Percentiles rank a stretch among this genome's conserved stretches.
phyloP scores from a whole-genome alignment of 2,888 invertebrate genomes.

The Ditula angustiorana region DNA sequence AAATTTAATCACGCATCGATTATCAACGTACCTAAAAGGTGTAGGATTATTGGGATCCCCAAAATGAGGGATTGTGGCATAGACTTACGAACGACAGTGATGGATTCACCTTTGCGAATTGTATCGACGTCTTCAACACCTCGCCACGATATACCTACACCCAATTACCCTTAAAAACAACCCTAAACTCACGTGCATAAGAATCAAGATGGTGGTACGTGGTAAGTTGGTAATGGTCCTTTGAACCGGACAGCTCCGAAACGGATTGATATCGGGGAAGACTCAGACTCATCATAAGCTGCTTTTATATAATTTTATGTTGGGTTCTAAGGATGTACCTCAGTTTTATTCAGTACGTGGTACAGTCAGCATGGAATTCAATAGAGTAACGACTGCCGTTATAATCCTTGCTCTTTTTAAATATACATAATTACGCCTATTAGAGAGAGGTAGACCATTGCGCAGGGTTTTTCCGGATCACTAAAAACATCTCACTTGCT shows the following conservation, averaged over 20 bases:
- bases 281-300: constrained; percentile 59
- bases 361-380: too few relatives aligned
- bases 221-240: constrained; percentile 32
- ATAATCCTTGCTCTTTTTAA: too few relatives aligned
- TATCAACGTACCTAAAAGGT: constrained; percentile 45
- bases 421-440: too few relatives aligned
- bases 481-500: too few relatives aligned
- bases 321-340: neutral
- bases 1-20: constrained; percentile 39
- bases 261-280: constrained; percentile 54
- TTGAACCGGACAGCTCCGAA: constrained; percentile 42
- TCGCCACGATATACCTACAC: constrained; percentile 44
- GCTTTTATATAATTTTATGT: constrained; percentile 26
- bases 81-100: constrained; percentile 62
- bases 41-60: constrained; percentile 47
- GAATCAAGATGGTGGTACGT: neutral
- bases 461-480: too few relatives aligned
- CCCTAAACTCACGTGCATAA: constrained; percentile 1
- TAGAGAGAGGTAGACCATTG: too few relatives aligned
- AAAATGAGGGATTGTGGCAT: constrained; percentile 57
- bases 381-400: too few relatives aligned
- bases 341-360: neutral
- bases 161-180: constrained; percentile 18
- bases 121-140: constrained; percentile 46
- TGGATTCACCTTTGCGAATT: constrained; percentile 62